These are phyloP conservation scores for Chloropsis cyanopogon DNA, from an alignment of 2,113 vertebrate species.

Conservation along the genomic window DNA sequence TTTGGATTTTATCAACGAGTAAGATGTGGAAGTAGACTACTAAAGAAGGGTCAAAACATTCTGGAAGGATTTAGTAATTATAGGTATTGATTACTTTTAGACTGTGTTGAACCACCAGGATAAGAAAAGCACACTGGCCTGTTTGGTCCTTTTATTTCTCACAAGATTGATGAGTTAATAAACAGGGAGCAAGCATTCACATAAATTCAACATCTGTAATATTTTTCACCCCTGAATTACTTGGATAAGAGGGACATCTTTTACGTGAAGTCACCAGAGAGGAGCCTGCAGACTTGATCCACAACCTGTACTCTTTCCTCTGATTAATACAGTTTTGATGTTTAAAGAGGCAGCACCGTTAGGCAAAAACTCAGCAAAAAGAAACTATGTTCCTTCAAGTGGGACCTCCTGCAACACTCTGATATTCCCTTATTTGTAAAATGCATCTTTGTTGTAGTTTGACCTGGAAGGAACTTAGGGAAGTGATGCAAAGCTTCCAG, in stretches of 20 bases:
- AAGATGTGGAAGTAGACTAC: neutral
- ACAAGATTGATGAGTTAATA: constrained; percentile 80
- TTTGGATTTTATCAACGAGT: neutral
- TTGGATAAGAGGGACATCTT: constrained; percentile 70
- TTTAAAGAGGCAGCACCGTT: constrained; percentile 50
- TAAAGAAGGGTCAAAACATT: constrained; percentile 66
- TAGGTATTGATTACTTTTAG: constrained; percentile 74
- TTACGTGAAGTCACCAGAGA: constrained; percentile 72
- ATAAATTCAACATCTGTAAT: constrained; percentile 79
- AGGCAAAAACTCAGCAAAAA: constrained; percentile 28
- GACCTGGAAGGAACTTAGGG: too few species aligned
- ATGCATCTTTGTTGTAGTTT: neutral
- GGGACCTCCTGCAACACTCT: neutral
- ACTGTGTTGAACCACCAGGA: constrained; percentile 54
- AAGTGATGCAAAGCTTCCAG: too few species aligned
- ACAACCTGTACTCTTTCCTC: constrained; percentile 20
- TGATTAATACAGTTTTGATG: constrained; percentile 67
- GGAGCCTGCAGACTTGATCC: constrained; percentile 25
- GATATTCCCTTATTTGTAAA: neutral
- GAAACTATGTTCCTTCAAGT: neutral
- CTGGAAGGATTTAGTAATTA: constrained; percentile 66
- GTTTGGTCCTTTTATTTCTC: constrained; percentile 72
- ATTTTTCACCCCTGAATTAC: constrained; percentile 77
- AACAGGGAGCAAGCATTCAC: constrained; percentile 71
- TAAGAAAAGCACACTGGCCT: constrained; percentile 66